Percentiles rank a stretch among this genome's conserved stretches.
phyloP scores from a whole-genome alignment of 2,113 vertebrate genomes.

The Nothoprocta pentlandii region DNA sequence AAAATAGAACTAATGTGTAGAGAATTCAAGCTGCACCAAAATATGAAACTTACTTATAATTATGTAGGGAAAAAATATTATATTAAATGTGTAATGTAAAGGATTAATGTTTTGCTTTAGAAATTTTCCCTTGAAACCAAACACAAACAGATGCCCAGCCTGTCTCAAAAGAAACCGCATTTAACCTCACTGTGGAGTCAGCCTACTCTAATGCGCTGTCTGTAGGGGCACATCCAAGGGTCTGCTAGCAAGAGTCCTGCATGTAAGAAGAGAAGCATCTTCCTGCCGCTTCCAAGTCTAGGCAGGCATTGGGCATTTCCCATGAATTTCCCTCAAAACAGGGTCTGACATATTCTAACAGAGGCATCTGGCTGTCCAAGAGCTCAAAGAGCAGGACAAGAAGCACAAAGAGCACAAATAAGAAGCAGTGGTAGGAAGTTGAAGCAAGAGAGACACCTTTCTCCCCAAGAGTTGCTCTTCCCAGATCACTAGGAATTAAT shows the following conservation, averaged over 20 bases:
- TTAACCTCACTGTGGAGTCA: background rate
- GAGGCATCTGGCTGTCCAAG: no score
- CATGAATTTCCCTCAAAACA: background rate
- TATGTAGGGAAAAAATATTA: background rate
- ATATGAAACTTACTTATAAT: background rate
- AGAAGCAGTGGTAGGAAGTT: background rate
- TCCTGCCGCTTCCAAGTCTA: background rate
- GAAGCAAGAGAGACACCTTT: background rate
- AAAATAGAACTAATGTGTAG: background rate
- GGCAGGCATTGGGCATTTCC: background rate
- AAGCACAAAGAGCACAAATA: background rate
- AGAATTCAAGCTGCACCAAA: background rate
- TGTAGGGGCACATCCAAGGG: background rate
- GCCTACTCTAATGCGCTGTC: accelerated
- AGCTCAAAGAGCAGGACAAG: background rate
- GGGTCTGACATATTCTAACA: background rate
- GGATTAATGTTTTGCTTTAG: background rate
- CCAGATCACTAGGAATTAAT: background rate
- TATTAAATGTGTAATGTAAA: background rate
- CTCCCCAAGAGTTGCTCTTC: background rate
- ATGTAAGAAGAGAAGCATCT: background rate
- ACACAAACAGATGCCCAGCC: background rate
- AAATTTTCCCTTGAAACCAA: background rate
- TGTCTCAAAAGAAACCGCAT: background rate
- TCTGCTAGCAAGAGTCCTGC: background rate